Evolutionary conservation across 1,140 invertebrate species (phyloP).

Genomic region (Pseudomyrmex pallidus): DNA sequence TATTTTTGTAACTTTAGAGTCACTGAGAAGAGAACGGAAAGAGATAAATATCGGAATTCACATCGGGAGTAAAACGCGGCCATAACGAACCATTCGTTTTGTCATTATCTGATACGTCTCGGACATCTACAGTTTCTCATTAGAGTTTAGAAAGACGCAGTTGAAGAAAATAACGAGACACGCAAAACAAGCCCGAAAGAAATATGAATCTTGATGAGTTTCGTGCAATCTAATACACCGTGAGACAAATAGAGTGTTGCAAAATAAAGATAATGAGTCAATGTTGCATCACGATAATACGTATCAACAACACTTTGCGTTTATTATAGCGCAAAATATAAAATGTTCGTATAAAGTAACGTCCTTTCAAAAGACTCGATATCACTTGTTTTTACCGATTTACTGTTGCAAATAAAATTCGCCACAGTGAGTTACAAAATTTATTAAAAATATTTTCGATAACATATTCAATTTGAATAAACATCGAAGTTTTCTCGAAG

Average conservation of each 20-base stretch:
- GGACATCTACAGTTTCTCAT: constrained; percentile 21
- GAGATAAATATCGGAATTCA: not conserved
- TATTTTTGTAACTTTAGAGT: constrained; percentile 52
- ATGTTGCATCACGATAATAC: not conserved
- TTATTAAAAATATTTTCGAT: not conserved
- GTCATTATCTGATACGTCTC: not conserved
- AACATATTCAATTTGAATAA: constrained; percentile 4
- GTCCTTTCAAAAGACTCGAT: too few relatives aligned
- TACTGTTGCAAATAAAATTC: not conserved
- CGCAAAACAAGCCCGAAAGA: not conserved
- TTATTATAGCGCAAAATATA: not conserved
- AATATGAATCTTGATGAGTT: constrained; percentile 27
- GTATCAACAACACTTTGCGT: not conserved
- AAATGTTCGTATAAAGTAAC: not conserved
- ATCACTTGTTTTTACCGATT: not conserved
- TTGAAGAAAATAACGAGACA: constrained; percentile 49
- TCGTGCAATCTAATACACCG: constrained; percentile 22
- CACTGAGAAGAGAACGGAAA: not conserved
- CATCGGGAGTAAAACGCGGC: constrained; percentile 9
- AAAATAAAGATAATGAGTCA: not conserved
- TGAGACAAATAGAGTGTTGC: constrained; percentile 26
- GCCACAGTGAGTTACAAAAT: not conserved
- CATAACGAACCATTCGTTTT: constrained; percentile 27
- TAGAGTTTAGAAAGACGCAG: constrained; percentile 23
- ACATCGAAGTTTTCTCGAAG: constrained; percentile 8